Base-by-base conservation (phyloP, 1,140 invertebrate species). In the Aphidius gifuensis region DNA sequence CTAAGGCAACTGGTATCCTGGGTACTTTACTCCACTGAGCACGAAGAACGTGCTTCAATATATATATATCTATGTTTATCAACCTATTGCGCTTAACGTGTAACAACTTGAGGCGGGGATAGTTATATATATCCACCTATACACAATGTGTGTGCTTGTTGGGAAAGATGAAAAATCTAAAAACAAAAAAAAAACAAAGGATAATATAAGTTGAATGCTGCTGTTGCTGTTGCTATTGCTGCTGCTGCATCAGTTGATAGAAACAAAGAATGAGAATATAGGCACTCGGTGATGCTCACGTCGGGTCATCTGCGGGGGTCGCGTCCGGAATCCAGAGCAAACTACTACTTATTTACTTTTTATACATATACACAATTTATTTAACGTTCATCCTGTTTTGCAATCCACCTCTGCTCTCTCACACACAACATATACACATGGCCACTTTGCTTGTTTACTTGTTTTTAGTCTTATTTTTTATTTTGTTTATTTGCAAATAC, bases 301-400 rank as follows among this genome's bases (percentile, higher is more conserved):
- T 69, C 75, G 69, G 79, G 78, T 81, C 78, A 80, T 74, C 74
- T 66, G 23, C 66, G 70, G 65, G 73, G 77, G 79, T 80, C 79
- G 79, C 74, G 75, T 72, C 75, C 79, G 79, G 77, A 80, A 80
- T 81, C 75, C 79, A 80, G 79, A 80, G 79, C 79, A 80, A 80
- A 79, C 75, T 75, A 79, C 71, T 72, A 55, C 59, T 61, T 32
- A 59, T 64, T 54, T 62, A 58, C 59, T 65, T 60, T 56, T 48
- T 60, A 50, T 50, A 40, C 45, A 23, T 60, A 56, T 40, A 61
- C 50, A 49, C 46, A 44, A 60, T 49, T 59, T 60, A 43, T 54
- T 43, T 60, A 40, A 48, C 55, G 54, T 61, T 49, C 44, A 45
- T 59, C 66, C 60, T 61, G 48, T 51, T 59, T 46, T 32, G 23